Evolutionary conservation across 92 coral and sea anemone genomes (phyloP), one percentile per base, ranked within the genome.

Genomic region (Phenganax marumi): DNA sequence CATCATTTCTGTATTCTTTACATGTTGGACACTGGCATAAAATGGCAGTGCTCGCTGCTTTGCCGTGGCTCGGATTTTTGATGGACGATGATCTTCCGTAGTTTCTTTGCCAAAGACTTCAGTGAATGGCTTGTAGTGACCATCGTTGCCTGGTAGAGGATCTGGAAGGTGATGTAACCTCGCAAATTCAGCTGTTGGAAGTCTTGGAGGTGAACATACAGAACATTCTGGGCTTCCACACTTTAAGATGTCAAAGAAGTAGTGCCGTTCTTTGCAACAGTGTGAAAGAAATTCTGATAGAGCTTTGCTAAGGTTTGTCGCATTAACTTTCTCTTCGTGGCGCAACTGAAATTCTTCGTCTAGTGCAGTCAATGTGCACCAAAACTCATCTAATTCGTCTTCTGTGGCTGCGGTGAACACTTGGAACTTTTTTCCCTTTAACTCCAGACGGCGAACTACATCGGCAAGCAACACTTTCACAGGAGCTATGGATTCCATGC

Each of bases 361-460:
- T 26, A 68, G 21, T 10, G 1, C 73, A n/a, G 73, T 10, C 73
- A 68, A 68, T 68, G 73, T 65, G 25, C 73, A 10, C 73, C 73
- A 68, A n/a, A 68, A n/a, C 19, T 68, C 73, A 68, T 68, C 48
- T 68, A 68, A 68, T 68, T 68, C 73, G 17, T 68, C 72, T 22
- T 66, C 47, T 3, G 50, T 66, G 21, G 72, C 72, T 11, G 50
- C 72, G 72, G 47, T 43, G 12, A 9, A 66, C 50, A 66, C 72
- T 43, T 26, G 52, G 51, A 70, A 43, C 51, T 70, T 70, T 39
- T 70, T 68, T 70, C 46, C 52, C 52, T 70, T 70, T 39, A 70
- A 24, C 25, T 70, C 75, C 75, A 70, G 75, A 13, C 75, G 75
- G 26, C 75, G 52, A 70, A 70, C 75, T 16, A 70, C 75, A 70